phyloP scores from a whole-genome alignment of 2,797 vertebrate species.

The Sebastes itinus region DNA sequence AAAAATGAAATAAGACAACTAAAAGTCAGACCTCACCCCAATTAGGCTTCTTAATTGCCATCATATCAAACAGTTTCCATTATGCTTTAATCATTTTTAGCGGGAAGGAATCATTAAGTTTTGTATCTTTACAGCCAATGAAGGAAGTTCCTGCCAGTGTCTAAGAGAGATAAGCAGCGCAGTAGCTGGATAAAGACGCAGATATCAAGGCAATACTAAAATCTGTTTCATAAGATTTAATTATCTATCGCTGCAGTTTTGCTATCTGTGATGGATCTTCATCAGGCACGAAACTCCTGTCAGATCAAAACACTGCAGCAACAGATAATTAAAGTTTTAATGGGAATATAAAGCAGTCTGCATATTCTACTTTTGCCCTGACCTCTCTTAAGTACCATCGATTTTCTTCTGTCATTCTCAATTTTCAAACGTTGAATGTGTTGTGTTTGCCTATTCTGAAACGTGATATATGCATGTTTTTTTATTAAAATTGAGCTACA shows the following conservation, averaged over 20 bases:
- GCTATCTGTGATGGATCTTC: conserved; percentile 17
- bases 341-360: background rate
- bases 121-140: background rate
- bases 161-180: conserved; percentile 28
- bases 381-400: background rate
- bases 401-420: background rate
- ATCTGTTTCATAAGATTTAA: conserved; percentile 18
- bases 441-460: background rate
- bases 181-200: background rate
- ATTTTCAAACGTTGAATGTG: background rate
- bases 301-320: conserved; percentile 28
- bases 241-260: conserved; percentile 16
- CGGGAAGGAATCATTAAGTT: background rate
- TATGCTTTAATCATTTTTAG: background rate
- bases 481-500: background rate
- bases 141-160: conserved; percentile 9
- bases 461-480: background rate
- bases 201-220: conserved; percentile 7
- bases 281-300: background rate
- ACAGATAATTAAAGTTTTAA: conserved; percentile 48
- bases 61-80: background rate
- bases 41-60: background rate
- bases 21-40: background rate
- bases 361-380: background rate
- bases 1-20: background rate